Percentiles rank a stretch among this genome's conserved stretches.
These are phyloP conservation scores for Trachymyrmex cornetzi DNA, from an alignment of 1,140 invertebrate genomes.

Conservation along the genomic window DNA sequence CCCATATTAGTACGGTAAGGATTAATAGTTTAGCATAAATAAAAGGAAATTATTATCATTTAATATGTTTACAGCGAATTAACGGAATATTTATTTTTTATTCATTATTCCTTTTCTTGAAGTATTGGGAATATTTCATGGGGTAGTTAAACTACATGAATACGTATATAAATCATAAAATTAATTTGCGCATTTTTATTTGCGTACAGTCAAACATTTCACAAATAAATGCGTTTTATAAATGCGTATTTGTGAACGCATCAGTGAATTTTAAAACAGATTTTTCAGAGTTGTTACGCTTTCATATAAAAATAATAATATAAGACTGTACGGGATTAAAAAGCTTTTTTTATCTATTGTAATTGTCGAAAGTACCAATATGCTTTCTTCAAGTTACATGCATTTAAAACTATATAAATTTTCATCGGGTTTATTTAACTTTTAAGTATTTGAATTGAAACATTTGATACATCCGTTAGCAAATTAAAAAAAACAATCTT, in stretches of 20 bases:
- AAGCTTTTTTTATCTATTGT: not conserved
- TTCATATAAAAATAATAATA: not conserved
- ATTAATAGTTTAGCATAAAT: not conserved
- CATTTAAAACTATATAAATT: not conserved
- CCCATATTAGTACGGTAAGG: too few relatives aligned
- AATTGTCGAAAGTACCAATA: not conserved
- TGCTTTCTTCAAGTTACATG: not conserved
- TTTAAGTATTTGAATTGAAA: not conserved
- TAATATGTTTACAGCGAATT: not conserved
- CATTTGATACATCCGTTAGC: not conserved
- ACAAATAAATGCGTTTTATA: not conserved
- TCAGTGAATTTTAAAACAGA: not conserved
- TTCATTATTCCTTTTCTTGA: not conserved
- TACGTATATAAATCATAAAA: conserved; percentile 5
- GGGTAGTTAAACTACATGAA: not conserved
- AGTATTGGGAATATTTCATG: not conserved
- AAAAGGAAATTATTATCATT: not conserved
- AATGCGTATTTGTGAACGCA: not conserved
- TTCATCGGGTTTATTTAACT: not conserved
- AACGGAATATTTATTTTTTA: not conserved
- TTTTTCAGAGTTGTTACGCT: conserved; percentile 20
- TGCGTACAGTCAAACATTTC: not conserved
- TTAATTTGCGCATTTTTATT: conserved; percentile 5
- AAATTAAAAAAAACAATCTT: too few relatives aligned
- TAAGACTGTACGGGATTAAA: not conserved